These are phyloP conservation scores for Zapornia atra DNA, from an alignment of 2,113 vertebrate species.

Conservation along the genomic window DNA sequence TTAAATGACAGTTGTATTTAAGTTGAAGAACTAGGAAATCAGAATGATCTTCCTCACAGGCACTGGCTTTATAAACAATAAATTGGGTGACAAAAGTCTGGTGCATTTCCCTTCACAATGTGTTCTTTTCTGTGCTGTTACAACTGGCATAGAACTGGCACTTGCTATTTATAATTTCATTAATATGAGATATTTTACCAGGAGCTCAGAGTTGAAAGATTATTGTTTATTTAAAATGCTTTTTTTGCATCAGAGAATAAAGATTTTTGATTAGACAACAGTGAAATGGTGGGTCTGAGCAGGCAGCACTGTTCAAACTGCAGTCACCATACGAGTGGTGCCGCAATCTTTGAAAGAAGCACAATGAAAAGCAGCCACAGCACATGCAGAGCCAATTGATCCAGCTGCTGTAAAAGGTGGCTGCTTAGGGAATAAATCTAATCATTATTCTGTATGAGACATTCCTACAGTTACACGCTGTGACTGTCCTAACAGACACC, in stretches of 20 bases:
- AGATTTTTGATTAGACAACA: not conserved
- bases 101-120: not conserved
- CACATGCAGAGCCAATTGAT: not conserved
- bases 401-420: not conserved
- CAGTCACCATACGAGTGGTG: not conserved
- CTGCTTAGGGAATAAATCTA: not conserved
- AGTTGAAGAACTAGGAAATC: not conserved
- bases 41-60: not conserved
- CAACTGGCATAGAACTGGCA: not conserved
- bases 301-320: not conserved
- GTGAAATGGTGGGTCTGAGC: not conserved
- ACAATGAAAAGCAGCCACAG: not conserved
- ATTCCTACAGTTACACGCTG: not conserved
- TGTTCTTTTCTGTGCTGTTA: slow-evolving; percentile 10
- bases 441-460: not conserved
- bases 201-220: not conserved
- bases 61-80: not conserved
- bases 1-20: not conserved
- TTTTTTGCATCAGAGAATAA: not conserved
- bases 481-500: not conserved
- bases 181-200: not conserved
- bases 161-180: not conserved
- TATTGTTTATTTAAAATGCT: not conserved
- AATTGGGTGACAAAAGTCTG: not conserved
- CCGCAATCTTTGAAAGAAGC: not conserved